Conservation (phyloP, 2,113 vertebrate species). For the Lethenteron camtschaticum region DNA sequence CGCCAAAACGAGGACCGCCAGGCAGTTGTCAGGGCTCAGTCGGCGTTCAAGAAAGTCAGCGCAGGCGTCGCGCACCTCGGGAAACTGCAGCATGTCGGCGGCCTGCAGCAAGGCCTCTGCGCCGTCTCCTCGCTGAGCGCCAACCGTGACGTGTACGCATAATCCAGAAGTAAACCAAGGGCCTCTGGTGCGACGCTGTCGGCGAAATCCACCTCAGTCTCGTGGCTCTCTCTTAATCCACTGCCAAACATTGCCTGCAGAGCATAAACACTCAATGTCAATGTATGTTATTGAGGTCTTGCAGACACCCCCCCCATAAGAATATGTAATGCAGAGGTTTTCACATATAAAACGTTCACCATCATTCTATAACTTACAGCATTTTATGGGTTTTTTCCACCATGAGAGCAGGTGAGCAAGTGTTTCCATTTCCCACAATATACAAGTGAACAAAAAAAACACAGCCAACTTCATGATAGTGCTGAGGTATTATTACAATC, state of each 20-base stretch:
- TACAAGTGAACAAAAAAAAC: too few species aligned
- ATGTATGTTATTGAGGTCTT: too few species aligned
- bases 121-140: constrained; percentile 50
- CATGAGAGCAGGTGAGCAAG: too few species aligned
- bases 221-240: constrained; percentile 35
- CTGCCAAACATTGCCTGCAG: constrained; percentile 36
- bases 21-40: constrained; percentile 41
- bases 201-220: constrained; percentile 38
- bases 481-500: too few species aligned
- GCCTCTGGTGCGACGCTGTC: constrained; percentile 44
- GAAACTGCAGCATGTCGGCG: constrained; percentile 51
- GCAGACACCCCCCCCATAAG: too few species aligned
- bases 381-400: too few species aligned
- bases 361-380: too few species aligned
- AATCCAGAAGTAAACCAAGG: constrained; percentile 42
- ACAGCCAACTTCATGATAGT: too few species aligned
- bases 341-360: too few species aligned
- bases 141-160: constrained; percentile 39
- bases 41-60: constrained; percentile 47
- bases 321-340: too few species aligned
- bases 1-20: constrained; percentile 49
- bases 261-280: not conserved
- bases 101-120: constrained; percentile 45
- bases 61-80: constrained; percentile 40
- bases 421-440: too few species aligned